Evolutionary conservation across 2,888 invertebrate species (phyloP).

Genomic region (Hoplodrina blanda): DNA sequence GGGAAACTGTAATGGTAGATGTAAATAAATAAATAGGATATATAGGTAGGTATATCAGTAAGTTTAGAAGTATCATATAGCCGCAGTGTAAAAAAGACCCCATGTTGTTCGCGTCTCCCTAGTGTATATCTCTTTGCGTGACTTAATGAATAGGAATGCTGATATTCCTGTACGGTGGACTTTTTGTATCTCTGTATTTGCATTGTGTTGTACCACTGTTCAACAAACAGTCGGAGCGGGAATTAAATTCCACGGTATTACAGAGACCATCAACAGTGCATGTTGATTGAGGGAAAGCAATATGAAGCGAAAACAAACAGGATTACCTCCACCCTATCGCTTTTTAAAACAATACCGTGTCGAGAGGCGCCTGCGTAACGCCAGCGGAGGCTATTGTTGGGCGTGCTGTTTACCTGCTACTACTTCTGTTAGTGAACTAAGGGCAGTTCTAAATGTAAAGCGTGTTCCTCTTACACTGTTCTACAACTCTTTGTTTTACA

Average conservation of each 20-base stretch:
- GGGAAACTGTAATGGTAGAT: too few species aligned
- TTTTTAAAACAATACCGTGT: conserved; percentile 25
- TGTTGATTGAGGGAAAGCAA: conserved; percentile 47
- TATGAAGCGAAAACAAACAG: conserved; percentile 34
- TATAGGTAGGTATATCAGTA: too few species aligned
- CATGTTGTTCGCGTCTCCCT: too few species aligned
- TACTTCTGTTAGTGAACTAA: too few species aligned
- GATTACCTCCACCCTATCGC: conserved; percentile 19
- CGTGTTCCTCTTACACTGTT: too few species aligned
- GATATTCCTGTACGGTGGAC: conserved; percentile 13
- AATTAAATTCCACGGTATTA: conserved; percentile 48
- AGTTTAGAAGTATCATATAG: too few species aligned
- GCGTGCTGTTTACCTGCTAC: too few species aligned
- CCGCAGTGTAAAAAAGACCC: too few species aligned
- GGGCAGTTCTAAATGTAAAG: too few species aligned
- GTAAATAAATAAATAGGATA: too few species aligned
- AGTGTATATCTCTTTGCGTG: too few species aligned
- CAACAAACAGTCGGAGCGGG: conserved; percentile 31
- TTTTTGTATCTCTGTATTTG: conserved; percentile 26
- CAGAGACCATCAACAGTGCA: conserved; percentile 29
- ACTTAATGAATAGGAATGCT: conserved; percentile 8
- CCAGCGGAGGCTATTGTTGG: neutral
- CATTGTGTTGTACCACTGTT: conserved; percentile 15
- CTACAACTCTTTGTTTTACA: too few species aligned
- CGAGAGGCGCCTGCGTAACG: neutral